Percentiles rank a stretch among this genome's conserved stretches.
Conservation (phyloP, 2,888 invertebrate species). For the Pristionchus entomophagus region DNA sequence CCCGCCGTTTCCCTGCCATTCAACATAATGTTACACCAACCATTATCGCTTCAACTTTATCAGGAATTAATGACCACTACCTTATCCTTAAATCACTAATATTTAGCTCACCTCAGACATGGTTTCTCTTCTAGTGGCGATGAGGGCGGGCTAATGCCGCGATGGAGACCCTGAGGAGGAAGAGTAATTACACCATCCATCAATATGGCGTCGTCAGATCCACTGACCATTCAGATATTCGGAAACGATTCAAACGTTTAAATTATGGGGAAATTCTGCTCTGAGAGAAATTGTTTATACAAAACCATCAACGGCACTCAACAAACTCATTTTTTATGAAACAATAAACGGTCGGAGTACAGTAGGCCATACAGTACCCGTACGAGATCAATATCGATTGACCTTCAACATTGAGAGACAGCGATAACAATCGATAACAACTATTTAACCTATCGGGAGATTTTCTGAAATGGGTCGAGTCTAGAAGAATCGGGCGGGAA, state of each 20-base stretch:
- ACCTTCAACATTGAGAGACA: neutral
- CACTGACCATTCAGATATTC: neutral
- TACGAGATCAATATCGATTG: slow-evolving; percentile 15
- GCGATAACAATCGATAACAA: slow-evolving; percentile 12
- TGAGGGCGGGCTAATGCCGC: neutral
- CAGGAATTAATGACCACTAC: too few species aligned
- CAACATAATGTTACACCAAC: neutral
- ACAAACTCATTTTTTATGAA: neutral
- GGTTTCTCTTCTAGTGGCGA: neutral
- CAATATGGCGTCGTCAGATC: too few species aligned
- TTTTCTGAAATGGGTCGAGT: neutral
- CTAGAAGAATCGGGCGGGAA: neutral
- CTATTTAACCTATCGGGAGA: neutral
- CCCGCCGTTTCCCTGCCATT: neutral
- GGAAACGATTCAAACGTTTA: neutral
- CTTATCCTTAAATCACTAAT: too few species aligned
- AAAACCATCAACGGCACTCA: slow-evolving; percentile 13
- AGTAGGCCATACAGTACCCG: slow-evolving; percentile 20
- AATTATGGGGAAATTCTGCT: neutral
- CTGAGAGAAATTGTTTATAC: neutral
- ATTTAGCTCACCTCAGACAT: neutral
- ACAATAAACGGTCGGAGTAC: neutral
- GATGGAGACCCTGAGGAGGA: neutral
- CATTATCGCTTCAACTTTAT: too few species aligned
- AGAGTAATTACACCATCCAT: too few species aligned